A percentile compares a stretch with the other conserved stretches of the same genome.
Evolutionary conservation across 2,113 vertebrate species (phyloP).

Genomic region (Peromyscus polionotus): DNA sequence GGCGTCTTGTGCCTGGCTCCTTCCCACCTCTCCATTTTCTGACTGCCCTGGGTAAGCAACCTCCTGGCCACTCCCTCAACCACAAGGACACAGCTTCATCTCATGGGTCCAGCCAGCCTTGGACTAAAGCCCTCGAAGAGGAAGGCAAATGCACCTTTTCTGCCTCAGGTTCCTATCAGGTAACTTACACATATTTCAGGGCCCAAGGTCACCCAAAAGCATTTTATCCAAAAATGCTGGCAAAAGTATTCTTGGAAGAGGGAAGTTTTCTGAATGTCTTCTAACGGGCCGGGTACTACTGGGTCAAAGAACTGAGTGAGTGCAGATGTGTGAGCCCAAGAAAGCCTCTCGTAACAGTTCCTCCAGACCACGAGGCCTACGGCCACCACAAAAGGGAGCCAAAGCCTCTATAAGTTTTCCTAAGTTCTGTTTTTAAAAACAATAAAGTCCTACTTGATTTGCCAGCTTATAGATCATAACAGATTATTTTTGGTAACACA

Average conservation of each 20-base stretch:
- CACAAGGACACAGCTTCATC: not conserved
- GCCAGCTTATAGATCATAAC: not conserved
- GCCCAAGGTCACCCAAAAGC: not conserved
- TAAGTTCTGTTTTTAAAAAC: not conserved
- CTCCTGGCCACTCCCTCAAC: not conserved
- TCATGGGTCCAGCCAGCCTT: not conserved
- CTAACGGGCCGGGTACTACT: not conserved
- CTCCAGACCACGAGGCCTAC: rapidly evolving
- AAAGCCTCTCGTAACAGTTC: rapidly evolving
- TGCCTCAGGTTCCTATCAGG: not conserved
- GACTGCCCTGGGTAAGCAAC: not conserved
- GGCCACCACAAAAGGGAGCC: not conserved
- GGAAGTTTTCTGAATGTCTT: not conserved
- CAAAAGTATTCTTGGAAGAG: not conserved
- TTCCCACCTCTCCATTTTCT: not conserved
- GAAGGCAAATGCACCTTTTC: not conserved
- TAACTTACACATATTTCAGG: not conserved
- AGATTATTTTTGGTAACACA: constrained; percentile 16
- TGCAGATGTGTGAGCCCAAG: rapidly evolving
- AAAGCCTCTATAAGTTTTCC: not conserved
- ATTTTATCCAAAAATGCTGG: constrained; percentile 11
- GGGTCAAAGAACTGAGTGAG: not conserved
- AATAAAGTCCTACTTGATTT: not conserved
- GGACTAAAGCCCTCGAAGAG: not conserved
- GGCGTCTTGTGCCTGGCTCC: not conserved